A percentile compares a stretch with the other conserved stretches of the same genome.
Conservation (phyloP, 2,888 invertebrate species). For the Caenorhabditis zanzibari region DNA sequence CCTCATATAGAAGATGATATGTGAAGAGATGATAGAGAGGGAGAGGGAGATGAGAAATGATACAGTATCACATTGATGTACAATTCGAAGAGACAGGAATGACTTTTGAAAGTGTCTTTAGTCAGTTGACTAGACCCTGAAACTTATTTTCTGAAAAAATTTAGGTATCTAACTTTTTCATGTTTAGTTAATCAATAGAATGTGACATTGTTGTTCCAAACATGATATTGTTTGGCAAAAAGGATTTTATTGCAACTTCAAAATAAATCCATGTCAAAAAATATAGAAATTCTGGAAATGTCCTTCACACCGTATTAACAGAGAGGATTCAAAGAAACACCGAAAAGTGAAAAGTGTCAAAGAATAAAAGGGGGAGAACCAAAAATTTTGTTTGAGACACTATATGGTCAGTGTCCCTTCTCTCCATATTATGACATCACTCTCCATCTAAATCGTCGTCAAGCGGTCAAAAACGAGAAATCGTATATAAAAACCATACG, state of each 20-base stretch:
- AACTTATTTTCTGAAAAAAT: background rate
- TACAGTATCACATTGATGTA: conserved; percentile 56
- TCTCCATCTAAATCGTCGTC: conserved; percentile 37
- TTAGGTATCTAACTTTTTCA: background rate
- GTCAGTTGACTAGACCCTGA: conserved; percentile 4
- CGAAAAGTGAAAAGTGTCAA: conserved; percentile 35
- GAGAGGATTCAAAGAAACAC: background rate
- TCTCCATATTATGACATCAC: conserved; percentile 18
- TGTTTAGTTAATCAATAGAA: no score
- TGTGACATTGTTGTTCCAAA: no score
- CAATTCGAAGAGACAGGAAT: conserved; percentile 40
- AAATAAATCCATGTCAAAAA: no score
- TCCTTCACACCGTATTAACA: conserved; percentile 23
- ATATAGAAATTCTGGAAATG: background rate
- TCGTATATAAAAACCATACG: conserved; percentile 47
- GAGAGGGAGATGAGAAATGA: conserved; percentile 26
- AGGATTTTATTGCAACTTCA: no score
- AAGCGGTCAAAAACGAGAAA: conserved; percentile 54
- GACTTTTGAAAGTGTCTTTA: conserved; percentile 18
- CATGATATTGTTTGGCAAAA: no score
- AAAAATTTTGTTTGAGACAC: conserved; percentile 37
- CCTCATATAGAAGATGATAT: conserved; percentile 19
- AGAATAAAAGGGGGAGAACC: conserved; percentile 5
- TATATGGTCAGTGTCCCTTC: conserved; percentile 35
- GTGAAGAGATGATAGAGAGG: background rate